Base-by-base conservation (phyloP, 2,797 vertebrate species). In the Gallinago stenura region DNA sequence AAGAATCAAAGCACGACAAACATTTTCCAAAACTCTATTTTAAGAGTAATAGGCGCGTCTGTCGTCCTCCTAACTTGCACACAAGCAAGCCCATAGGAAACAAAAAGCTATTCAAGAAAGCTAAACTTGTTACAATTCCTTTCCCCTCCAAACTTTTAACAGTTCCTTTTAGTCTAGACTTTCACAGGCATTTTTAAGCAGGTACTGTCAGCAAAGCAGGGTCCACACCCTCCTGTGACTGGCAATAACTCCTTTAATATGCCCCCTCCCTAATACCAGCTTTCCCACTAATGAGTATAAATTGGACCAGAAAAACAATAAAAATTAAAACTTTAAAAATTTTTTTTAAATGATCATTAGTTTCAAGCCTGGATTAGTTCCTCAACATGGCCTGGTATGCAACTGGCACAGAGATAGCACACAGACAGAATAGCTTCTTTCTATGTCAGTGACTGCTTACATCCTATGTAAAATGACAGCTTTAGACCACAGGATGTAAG, bases 51-150 rank as follows among this genome's bases (percentile, higher is more conserved):
- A 86, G 65, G 68, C 54, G 77, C 1, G 7, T 48, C 50, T 85
- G 37, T 61, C 15, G 2, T 25, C 35, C 57, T 73, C 33, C 18
- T 41, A 71, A 78, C 41, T 82, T 77, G 88, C 57, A 56, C 30
- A 45, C 45, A 94, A 86, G 17, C 37, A 70, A 68, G 31, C 31
- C 69, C n/a, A 65, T 0, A 76, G 45, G 43, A 93, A 91, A 75
- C 66, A 93, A 76, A 78, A 88, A 76, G 20, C 68, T 72, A 85
- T 51, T 90, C 43, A 91, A 79, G 48, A 93, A 88, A 37, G 9
- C 11, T 46, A 69, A 90, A 81, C 51, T 39, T 57, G 30, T 54
- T 43, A 54, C 35, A 92, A 48, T 56, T 83, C 57, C 50, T 66
- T 83, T 83, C 30, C 22, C 41, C 60, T 96, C 33, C 33, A 48